These are phyloP conservation scores for Paratrypauchen microcephalus DNA, from an alignment of 2,797 vertebrate species.

Conservation along the genomic window DNA sequence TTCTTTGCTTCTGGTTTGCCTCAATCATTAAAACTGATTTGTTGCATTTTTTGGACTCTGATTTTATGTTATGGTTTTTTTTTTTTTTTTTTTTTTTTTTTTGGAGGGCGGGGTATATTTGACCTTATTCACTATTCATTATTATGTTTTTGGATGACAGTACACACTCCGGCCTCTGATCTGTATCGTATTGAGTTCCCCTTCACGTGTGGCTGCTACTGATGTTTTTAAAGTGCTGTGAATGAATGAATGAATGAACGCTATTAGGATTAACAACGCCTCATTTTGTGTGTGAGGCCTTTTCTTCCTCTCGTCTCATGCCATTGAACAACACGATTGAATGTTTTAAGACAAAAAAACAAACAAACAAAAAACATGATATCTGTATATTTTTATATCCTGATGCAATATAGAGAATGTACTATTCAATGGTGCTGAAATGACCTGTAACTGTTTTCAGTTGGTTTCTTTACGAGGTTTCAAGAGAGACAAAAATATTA, in stretches of 20 bases:
- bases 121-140: constrained; percentile 12
- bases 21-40: constrained; percentile 61
- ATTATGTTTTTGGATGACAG: constrained; percentile 1
- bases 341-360: constrained; percentile 71
- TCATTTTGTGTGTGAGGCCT: constrained; percentile 53
- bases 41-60: constrained; percentile 41
- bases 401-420: constrained; percentile 85
- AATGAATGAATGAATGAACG: constrained; percentile 67
- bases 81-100: constrained; percentile 8
- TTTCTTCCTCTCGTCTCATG: constrained; percentile 78
- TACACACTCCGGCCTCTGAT: constrained; percentile 23
- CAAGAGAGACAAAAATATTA: constrained; percentile 73
- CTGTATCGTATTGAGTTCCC: constrained; percentile 44
- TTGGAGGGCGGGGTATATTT: background rate
- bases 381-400: constrained; percentile 86
- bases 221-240: constrained; percentile 76
- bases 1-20: constrained; percentile 62
- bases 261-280: constrained; percentile 42
- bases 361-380: constrained; percentile 61
- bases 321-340: constrained; percentile 82
- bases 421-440: constrained; percentile 83
- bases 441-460: constrained; percentile 82
- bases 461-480: constrained; percentile 74
- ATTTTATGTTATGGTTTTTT: constrained; percentile 22
- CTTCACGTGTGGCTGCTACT: constrained; percentile 75